Evolutionary conservation across 2,888 invertebrate species (phyloP), one percentile per base, ranked within the genome.

Genomic region (Hydroisotoma schaefferi): DNA sequence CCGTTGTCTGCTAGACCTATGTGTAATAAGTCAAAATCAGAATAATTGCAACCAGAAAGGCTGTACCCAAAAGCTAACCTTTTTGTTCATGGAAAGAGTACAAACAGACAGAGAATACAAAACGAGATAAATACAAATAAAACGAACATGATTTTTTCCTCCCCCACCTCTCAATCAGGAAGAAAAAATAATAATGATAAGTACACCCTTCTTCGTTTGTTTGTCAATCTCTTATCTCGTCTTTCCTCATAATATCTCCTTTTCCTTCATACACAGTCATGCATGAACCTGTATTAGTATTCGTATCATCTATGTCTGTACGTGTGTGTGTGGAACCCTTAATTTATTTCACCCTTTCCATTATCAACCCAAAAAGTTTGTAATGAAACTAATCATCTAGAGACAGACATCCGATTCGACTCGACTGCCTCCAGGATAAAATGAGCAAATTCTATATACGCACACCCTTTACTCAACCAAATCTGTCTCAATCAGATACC

Each of bases 131-230:
- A 20, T 20, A 4, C 40, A 15, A 10, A 5, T 15, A 40, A 40
- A 25, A 28, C 2, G 26, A 18, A 48, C 28, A 48, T 48, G 48
- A 28, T 48, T 48, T 27, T 28, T 48, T 28, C 47, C 6, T 8
- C 47, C n/a, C 8, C 48, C 29, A 27, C 48, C 48, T 48, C 18
- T 48, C 48, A 48, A 48, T 48, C 48, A 48, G 26, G 28, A n/a
- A 28, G 6, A 48, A 12, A 25, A 48, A 48, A 48, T 48, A 48
- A 28, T n/a, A n/a, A 27, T 48, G 28, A 25, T 48, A 47, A 47
- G 25, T 47, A 48, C 48, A 48, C 48, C 48, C 48, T 46, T 46
- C 46, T 20, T 46, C 46, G 12, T 5, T 46, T 48, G 48, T 48
- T 48, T 48, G 28, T 28, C 28, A 27, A 25, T 27, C 48, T 48